A percentile compares a stretch with the other conserved stretches of the same genome.
Conservation (phyloP, 2,797 vertebrate species). For the Hippoglossus hippoglossus region DNA sequence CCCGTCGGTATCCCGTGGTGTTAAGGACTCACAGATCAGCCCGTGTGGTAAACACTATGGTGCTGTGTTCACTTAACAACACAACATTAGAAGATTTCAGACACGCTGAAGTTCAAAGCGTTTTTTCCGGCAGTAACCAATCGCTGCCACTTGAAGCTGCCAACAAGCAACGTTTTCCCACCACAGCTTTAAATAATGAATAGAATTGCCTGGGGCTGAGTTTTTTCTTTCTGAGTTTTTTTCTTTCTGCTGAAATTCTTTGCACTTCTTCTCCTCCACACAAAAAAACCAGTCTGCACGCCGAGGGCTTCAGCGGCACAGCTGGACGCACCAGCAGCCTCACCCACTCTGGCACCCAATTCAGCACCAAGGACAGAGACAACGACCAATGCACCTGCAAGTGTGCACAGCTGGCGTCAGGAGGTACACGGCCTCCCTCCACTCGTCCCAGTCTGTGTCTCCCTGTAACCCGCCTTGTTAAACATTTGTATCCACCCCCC, state of each 20-base stretch:
- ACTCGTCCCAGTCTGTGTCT: slow-evolving; percentile 28
- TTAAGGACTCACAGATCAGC: slow-evolving; percentile 1
- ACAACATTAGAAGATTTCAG: slow-evolving; percentile 19
- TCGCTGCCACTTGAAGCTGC: slow-evolving; percentile 13
- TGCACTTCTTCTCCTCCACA: background rate
- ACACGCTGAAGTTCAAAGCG: slow-evolving; percentile 5
- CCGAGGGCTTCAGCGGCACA: slow-evolving; percentile 80
- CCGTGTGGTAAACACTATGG: slow-evolving; percentile 18
- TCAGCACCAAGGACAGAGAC: slow-evolving; percentile 89
- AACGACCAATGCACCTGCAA: slow-evolving; percentile 86
- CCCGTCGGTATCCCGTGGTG: background rate
- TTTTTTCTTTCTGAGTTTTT: background rate
- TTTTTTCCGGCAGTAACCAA: slow-evolving; percentile 13
- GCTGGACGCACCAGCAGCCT: slow-evolving; percentile 87
- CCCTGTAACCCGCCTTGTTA: slow-evolving; percentile 39
- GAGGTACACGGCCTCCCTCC: slow-evolving; percentile 73
- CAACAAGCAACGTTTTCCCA: slow-evolving; percentile 21
- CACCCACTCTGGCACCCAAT: slow-evolving; percentile 80
- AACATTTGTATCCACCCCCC: slow-evolving; percentile 44
- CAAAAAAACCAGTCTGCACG: slow-evolving; percentile 77
- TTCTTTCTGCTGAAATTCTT: slow-evolving; percentile 14
- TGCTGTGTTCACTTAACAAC: slow-evolving; percentile 17
- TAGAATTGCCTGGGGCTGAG: background rate
- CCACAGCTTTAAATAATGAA: slow-evolving; percentile 37
- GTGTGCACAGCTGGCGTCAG: slow-evolving; percentile 84